phyloP scores from a whole-genome alignment of 2,113 vertebrate genomes.

The Forbesichthys agassizii region DNA sequence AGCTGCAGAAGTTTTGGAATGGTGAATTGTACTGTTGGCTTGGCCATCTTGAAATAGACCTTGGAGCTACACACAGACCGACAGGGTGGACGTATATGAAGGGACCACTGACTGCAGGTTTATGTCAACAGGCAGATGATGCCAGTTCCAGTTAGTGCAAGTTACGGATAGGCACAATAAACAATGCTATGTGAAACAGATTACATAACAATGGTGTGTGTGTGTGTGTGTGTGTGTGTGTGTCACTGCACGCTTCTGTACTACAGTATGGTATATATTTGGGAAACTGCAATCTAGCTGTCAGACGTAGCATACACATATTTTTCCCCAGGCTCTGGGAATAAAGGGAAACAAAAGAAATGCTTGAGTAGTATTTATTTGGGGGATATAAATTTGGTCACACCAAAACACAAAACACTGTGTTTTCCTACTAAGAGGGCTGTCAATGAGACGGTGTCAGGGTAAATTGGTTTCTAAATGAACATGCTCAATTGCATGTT shows the following conservation, averaged over 20 bases:
- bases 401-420: constrained; percentile 9
- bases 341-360: no score
- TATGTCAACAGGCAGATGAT: constrained; percentile 71
- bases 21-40: constrained; percentile 37
- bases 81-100: constrained; percentile 9
- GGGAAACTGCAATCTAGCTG: neutral
- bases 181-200: constrained; percentile 56
- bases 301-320: constrained; percentile 3
- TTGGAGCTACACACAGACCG: no score
- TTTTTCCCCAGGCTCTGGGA: neutral
- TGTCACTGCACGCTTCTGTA: neutral
- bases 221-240: constrained; percentile 11
- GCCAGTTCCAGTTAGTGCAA: constrained; percentile 63
- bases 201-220: neutral
- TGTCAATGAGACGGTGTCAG: constrained; percentile 26
- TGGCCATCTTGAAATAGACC: constrained; percentile 26
- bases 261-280: neutral
- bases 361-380: no score
- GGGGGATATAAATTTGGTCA: neutral
- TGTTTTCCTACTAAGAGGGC: constrained; percentile 9
- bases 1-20: constrained; percentile 42
- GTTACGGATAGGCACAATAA: constrained; percentile 66
- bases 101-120: constrained; percentile 61
- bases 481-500: constrained; percentile 23
- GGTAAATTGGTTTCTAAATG: constrained; percentile 40